phyloP scores from a whole-genome alignment of 2,888 invertebrate genomes.

The Papilio demoleus region DNA sequence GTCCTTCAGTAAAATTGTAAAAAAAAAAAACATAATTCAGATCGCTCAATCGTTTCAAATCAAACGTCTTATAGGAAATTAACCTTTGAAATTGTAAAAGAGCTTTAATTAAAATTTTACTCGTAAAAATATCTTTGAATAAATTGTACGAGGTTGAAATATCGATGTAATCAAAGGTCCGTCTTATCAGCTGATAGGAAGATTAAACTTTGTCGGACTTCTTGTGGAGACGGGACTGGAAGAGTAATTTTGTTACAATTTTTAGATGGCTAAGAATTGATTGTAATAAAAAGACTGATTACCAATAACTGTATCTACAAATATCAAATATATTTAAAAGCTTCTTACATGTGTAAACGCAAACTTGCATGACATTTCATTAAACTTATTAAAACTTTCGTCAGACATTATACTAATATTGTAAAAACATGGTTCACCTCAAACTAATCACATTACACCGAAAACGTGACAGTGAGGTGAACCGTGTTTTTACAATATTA shows the following conservation, averaged over 20 bases:
- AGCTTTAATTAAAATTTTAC: constrained; percentile 15
- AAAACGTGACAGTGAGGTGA: too few species aligned
- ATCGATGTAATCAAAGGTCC: constrained; percentile 5
- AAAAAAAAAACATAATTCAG: constrained; percentile 44
- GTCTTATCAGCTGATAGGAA: background rate
- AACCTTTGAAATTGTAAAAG: constrained; percentile 9
- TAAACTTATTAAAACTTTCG: too few species aligned
- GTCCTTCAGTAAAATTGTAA: constrained; percentile 34
- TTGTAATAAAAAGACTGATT: too few species aligned
- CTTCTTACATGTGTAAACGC: too few species aligned
- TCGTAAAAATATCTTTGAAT: background rate
- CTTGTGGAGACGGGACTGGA: background rate
- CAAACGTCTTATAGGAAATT: constrained; percentile 10
- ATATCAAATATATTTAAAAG: too few species aligned
- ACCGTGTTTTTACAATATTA: too few species aligned
- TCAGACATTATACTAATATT: too few species aligned
- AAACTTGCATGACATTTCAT: too few species aligned
- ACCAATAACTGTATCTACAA: too few species aligned
- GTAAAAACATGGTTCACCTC: too few species aligned
- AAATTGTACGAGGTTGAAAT: constrained; percentile 13
- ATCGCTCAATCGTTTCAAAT: background rate
- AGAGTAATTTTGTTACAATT: constrained; percentile 6
- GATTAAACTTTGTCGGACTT: background rate
- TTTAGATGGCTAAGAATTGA: too few species aligned
- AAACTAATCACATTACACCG: too few species aligned